Conservation (phyloP, 2,888 invertebrate species). For the Drosophila heteroneura region DNA sequence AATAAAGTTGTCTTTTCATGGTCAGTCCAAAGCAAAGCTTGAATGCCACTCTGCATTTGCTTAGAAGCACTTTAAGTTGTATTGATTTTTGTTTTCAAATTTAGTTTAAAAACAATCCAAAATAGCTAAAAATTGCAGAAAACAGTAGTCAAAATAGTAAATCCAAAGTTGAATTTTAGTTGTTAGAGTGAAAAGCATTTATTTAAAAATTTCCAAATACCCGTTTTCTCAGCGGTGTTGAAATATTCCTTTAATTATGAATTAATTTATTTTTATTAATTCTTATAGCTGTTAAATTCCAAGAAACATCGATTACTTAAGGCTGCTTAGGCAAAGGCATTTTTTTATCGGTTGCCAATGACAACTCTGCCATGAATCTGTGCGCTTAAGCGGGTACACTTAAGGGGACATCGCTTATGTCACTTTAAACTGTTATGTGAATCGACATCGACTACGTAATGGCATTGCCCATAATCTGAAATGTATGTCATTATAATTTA, state of each 20-base stretch:
- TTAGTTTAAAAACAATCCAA: neutral
- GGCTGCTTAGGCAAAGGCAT: neutral
- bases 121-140: neutral
- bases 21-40: constrained; percentile 25
- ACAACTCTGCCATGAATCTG: neutral
- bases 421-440: constrained; percentile 14
- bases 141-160: neutral
- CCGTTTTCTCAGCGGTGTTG: neutral
- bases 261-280: neutral
- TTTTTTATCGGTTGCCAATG: neutral
- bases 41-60: neutral
- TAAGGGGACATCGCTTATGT: constrained; percentile 25
- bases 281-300: neutral
- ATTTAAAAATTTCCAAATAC: neutral
- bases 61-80: neutral
- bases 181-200: neutral
- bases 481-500: constrained; percentile 19
- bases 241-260: neutral
- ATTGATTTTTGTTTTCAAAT: neutral
- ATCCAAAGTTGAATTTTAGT: neutral
- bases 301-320: neutral
- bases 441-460: constrained; percentile 3
- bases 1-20: constrained; percentile 58
- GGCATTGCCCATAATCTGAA: constrained; percentile 27
- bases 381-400: neutral